phyloP scores from a whole-genome alignment of 1,140 invertebrate species.

The Pseudomyrmex concolor region DNA sequence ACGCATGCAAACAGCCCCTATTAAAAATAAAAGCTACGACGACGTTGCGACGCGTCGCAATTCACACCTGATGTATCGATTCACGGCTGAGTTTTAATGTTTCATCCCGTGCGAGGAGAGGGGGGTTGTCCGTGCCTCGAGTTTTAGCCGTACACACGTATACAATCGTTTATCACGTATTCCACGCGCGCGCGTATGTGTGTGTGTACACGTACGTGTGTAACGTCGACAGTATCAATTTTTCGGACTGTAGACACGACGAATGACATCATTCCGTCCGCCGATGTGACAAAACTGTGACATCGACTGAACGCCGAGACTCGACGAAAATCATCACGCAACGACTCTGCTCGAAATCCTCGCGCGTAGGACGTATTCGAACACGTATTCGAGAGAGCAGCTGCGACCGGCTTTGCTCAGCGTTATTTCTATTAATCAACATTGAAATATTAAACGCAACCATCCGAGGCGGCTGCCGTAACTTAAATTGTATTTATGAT shows the following conservation, averaged over 20 bases:
- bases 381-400: slow-evolving; percentile 11
- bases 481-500: slow-evolving; percentile 52
- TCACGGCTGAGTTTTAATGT: slow-evolving; percentile 17
- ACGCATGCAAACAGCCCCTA: slow-evolving; percentile 35
- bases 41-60: slow-evolving; percentile 51
- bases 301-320: no score
- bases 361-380: not conserved
- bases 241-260: not conserved
- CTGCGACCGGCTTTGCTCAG: not conserved
- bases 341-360: not conserved
- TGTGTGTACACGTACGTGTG: not conserved
- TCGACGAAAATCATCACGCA: not conserved
- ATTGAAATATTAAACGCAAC: slow-evolving; percentile 29
- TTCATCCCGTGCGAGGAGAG: not conserved
- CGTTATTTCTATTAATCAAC: slow-evolving; percentile 35
- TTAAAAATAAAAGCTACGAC: slow-evolving; percentile 55
- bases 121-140: not conserved
- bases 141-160: not conserved
- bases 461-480: slow-evolving; percentile 23
- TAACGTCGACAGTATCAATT: not conserved
- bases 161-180: no score
- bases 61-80: slow-evolving; percentile 60
- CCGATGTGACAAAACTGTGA: not conserved
- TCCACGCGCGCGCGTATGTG: no score
- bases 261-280: not conserved